Base-by-base conservation (phyloP, 2,797 vertebrate species). In the Prionace glauca region DNA sequence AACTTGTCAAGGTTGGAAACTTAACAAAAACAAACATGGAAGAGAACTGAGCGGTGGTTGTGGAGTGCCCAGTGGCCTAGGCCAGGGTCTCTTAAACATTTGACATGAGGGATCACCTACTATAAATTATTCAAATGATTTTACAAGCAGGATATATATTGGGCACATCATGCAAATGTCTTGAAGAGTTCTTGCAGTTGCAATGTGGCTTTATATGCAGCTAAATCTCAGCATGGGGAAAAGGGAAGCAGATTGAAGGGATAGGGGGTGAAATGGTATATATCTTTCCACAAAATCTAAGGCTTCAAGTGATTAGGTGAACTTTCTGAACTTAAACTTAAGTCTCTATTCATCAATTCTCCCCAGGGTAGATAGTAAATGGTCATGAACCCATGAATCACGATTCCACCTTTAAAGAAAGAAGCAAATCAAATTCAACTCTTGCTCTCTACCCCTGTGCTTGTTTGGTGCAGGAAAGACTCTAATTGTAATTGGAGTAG, bases 341-440 rank as follows among this genome's bases (percentile, higher is more conserved):
- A 84, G 18, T 45, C 81, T 0, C 92, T 45, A 5, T 24, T 18
- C 10, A 32, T 88, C 3, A 4, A 32, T 67, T 93, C n/a, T 67
- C n/a, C 22, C 32, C 91, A 71, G 91, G 67, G 65, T 71, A 41
- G 91, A 71, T 94, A 10, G 67, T 94, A 45, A 45, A 45, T 72
- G 92, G 67, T 72, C 69, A 94, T 90, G 29, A 90, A 41, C 67
- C 67, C 69, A 71, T 11, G 65, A 94, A 69, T 94, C 67, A 90
- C 32, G 18, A 45, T 94, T 94, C 69, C 22, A 71, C 29, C 67
- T 71, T 50, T 50, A 95, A 29, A 36, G 29, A 94, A 71, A 50
- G 36, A 60, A 74, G 24, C 29, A 60, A 95, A 56, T 77, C 50
- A 95, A 95, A 74, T 60, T 45, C 32, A 95, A 95, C 50, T 50